phyloP scores from a whole-genome alignment of 2,113 vertebrate genomes.

The Onychostruthus taczanowskii region DNA sequence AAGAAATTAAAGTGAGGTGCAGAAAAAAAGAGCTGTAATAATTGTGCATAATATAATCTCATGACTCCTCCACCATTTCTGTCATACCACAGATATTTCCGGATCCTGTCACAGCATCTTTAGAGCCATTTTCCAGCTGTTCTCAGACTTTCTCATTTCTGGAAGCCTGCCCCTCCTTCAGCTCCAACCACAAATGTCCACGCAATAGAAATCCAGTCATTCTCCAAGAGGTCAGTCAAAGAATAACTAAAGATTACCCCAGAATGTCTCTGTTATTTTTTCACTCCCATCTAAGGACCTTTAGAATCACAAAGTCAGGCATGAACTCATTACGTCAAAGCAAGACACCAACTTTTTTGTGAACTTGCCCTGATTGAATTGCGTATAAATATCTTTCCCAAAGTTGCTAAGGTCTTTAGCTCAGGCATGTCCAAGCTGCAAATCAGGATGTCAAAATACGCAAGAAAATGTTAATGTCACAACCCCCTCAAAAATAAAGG shows the following conservation, averaged over 20 bases:
- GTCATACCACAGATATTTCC: neutral
- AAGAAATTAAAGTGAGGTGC: neutral
- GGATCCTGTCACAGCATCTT: neutral
- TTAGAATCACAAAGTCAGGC: neutral
- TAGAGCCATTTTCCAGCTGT: neutral
- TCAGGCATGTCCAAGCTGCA: neutral
- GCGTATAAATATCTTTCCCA: neutral
- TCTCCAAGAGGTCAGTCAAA: neutral
- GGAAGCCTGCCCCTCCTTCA: neutral
- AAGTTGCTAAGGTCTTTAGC: neutral
- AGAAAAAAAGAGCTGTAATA: neutral
- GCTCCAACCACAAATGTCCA: neutral
- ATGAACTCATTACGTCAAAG: neutral
- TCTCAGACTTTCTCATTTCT: neutral
- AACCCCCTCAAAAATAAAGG: rapidly evolving
- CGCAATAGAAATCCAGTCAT: neutral
- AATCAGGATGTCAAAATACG: neutral
- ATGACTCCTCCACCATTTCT: neutral
- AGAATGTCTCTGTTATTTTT: neutral
- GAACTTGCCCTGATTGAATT: neutral
- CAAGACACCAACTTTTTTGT: neutral
- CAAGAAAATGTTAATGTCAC: neutral
- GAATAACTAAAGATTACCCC: neutral
- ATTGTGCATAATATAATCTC: neutral
- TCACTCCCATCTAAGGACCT: neutral